A percentile compares a stretch with the other conserved stretches of the same genome.
phyloP scores from a whole-genome alignment of 2,113 vertebrate species.

The Todiramphus chloris region DNA sequence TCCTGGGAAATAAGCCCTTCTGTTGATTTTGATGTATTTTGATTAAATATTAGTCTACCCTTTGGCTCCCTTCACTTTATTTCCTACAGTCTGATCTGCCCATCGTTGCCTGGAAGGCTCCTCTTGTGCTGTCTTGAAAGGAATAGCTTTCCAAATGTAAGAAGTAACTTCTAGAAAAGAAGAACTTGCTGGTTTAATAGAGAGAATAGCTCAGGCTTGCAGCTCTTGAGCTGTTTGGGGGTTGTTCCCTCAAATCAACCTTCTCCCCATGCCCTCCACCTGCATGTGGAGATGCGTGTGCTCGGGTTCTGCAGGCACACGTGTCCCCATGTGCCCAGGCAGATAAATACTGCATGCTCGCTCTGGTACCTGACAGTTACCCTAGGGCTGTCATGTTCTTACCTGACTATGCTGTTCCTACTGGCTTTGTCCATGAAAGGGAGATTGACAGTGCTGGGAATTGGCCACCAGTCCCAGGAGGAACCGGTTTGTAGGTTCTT shows the following conservation, averaged over 20 bases:
- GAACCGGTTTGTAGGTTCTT: not conserved
- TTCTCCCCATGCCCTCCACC: not conserved
- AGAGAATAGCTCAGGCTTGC: not conserved
- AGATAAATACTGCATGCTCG: not conserved
- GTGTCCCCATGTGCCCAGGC: not conserved
- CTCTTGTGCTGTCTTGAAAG: not conserved
- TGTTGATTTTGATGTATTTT: accelerated
- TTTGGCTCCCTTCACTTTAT: not conserved
- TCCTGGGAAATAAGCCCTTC: not conserved
- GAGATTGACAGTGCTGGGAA: conserved; percentile 12
- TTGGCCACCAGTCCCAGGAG: not conserved
- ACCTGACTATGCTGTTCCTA: not conserved
- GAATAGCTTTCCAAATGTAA: not conserved
- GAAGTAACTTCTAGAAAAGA: not conserved
- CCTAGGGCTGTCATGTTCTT: not conserved
- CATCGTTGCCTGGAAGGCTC: not conserved
- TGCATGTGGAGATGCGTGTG: not conserved
- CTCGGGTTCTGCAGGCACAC: not conserved
- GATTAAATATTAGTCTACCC: not conserved
- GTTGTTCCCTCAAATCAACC: not conserved
- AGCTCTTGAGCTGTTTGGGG: not conserved
- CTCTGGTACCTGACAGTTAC: not conserved
- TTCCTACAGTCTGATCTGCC: not conserved
- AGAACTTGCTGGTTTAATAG: not conserved
- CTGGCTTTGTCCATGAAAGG: not conserved